These are phyloP conservation scores for Leptopilina myrica DNA, from an alignment of 2,888 invertebrate genomes.

Conservation along the genomic window DNA sequence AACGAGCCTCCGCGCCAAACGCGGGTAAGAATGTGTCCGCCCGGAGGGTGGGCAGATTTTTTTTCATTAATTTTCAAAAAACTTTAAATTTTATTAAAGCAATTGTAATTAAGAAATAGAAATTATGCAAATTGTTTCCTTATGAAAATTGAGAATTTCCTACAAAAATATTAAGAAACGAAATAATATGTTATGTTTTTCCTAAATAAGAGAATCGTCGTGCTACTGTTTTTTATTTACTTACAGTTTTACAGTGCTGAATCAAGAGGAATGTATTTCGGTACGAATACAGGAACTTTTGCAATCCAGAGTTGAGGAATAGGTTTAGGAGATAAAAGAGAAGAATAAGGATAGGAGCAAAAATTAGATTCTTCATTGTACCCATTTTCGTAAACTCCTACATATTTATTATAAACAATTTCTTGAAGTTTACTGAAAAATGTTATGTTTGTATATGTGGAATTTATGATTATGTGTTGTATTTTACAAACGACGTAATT, in stretches of 20 bases:
- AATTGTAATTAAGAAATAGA: no score
- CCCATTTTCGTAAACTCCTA: background rate
- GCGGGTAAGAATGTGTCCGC: no score
- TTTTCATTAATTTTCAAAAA: no score
- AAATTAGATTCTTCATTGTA: background rate
- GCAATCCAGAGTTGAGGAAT: background rate
- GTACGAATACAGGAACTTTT: background rate
- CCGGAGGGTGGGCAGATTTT: no score
- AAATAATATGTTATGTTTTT: no score
- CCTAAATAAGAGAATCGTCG: no score
- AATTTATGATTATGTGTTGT: background rate
- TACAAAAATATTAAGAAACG: no score
- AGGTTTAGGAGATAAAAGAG: background rate
- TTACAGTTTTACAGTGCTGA: background rate
- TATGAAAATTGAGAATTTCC: no score
- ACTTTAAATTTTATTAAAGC: no score
- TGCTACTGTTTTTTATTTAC: background rate
- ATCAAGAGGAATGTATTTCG: background rate
- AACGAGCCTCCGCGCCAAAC: no score
- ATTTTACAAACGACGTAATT: background rate
- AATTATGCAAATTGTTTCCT: no score
- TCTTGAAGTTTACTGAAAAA: background rate
- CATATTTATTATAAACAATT: background rate
- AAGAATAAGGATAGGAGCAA: conserved; percentile 3
- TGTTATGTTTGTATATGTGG: background rate